Evolutionary conservation across 1,140 invertebrate genomes (phyloP), one percentile per base, ranked within the genome.

Genomic region (Drosophila burlai): DNA sequence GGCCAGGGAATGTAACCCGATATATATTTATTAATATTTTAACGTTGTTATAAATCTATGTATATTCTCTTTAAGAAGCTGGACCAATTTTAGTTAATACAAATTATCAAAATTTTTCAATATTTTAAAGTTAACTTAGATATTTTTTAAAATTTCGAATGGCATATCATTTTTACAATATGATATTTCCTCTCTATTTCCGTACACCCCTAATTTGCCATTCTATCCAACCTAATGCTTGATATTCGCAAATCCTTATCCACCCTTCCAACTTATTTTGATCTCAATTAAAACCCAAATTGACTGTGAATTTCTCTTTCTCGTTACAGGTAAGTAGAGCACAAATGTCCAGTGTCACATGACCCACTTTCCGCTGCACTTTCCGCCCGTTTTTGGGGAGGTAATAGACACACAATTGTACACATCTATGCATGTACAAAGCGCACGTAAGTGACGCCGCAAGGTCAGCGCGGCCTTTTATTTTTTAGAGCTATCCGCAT

Each of bases 271-370:
- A 50, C 24, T 18, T 21, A 16, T 21, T 42, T 26, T 16, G 67
- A 66, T 67, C 46, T 63, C n/a, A 15, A 18, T 16, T 45, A 18
- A 7, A 45, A 54, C 45, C 29, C 76, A 59, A 58, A 79, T 80
- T 66, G 55, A 54, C 66, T 74, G 40, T 73, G 43, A 63, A 73
- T 50, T 65, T 50, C 72, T 49, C 71, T 47, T 69, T 73, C 54
- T 84, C 79, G 47, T 89, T 90, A 65, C 85, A 89, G 85, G 85
- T 89, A 89, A 89, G 85, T 89, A 81, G 74, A 81, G 55, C 76
- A 59, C 74, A 89, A 81, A 79, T 79, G 81, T 78, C 55, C 63
- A 54, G 65, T 90, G 85, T 87, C 84, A 84, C 81, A 85, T 85
- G 84, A 83, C 84, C 81, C 85, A 81, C 73, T 84, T 87, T 58